These are phyloP conservation scores for Cirrhinus molitorella DNA, from an alignment of 2,797 vertebrate species.

Conservation along the genomic window DNA sequence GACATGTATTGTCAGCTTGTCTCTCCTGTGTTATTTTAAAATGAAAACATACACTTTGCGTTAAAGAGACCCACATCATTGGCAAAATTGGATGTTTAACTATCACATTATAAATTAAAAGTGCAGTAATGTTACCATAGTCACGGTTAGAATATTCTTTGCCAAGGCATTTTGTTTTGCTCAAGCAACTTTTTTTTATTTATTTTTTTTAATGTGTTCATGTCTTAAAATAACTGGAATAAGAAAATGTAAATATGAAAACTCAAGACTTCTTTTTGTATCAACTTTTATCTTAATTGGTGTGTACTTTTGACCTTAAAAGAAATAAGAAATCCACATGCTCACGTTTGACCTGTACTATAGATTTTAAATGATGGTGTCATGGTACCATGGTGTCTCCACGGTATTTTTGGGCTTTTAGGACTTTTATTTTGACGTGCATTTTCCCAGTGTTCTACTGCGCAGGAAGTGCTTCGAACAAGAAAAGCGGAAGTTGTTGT, in stretches of 20 bases:
- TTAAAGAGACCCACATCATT: neutral
- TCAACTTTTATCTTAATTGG: too few relatives aligned
- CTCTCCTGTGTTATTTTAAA: neutral
- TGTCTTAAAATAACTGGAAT: neutral
- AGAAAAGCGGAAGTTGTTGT: neutral
- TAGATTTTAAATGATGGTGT: too few relatives aligned
- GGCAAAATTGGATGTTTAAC: neutral
- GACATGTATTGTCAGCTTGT: neutral
- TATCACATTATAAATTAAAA: too few relatives aligned
- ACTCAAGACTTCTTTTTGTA: too few relatives aligned
- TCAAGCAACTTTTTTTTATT: neutral
- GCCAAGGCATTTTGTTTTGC: neutral
- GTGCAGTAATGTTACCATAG: neutral
- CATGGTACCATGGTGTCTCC: neutral
- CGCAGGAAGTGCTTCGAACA: conserved; percentile 11
- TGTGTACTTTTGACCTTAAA: neutral
- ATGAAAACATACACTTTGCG: neutral
- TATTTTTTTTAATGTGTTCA: too few relatives aligned
- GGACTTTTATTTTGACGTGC: conserved; percentile 31
- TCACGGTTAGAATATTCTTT: neutral
- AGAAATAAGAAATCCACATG: neutral
- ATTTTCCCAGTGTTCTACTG: neutral
- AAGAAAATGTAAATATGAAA: neutral
- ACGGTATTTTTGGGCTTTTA: neutral
- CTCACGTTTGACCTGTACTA: too few relatives aligned